Base-by-base conservation (phyloP, 1,140 invertebrate species). In the Caenorhabditis elegans region DNA sequence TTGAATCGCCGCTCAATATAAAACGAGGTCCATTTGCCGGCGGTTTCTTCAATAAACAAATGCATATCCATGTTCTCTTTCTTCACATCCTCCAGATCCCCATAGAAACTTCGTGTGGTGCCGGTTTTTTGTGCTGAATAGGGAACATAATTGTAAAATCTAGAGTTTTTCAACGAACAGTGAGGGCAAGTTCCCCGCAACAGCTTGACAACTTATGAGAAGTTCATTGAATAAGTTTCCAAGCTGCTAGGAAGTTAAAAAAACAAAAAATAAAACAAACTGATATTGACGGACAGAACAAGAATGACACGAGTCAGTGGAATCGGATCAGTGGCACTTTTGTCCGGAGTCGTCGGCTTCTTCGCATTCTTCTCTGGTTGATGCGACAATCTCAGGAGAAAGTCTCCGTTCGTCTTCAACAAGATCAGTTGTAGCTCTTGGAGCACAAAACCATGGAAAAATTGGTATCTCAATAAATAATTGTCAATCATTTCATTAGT, bases 11-110 rank as follows among this genome's bases (percentile, higher is more conserved):
- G 15, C 39, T 70, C 60, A 6, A 70, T 34, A 13, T 39, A 70
- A 13, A 70, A 70, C 8, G 34, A 43, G 6, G 26, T 22, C 60
- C 60, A 70, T 39, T 39, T 70, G 3, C 60, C 60, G n/a, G 11
- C 17, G 1, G 22, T 70, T 22, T 70, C 60, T n/a, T 70, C 60
- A 22, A 70, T 70, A 13, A 31, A 70, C 31, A 70, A 31, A 24
- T 70, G 60, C 60, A 70, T 70, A 39, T 70, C 60, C 34, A 70
- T 70, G 13, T 36, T 70, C 39, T 70, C 60, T 70, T 70, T 70
- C 34, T 70, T 70, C 60, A 70, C 60, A 11, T 70, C 60, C 11
- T 70, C 60, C 34, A 70, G 26, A 39, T 70, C 60, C 6, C 60
- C 60, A 39, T 70, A 70, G 19, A 70, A 70, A 43, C 60, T 70